phyloP scores from a whole-genome alignment of 2,888 invertebrate genomes.

The Drosophila cognata region DNA sequence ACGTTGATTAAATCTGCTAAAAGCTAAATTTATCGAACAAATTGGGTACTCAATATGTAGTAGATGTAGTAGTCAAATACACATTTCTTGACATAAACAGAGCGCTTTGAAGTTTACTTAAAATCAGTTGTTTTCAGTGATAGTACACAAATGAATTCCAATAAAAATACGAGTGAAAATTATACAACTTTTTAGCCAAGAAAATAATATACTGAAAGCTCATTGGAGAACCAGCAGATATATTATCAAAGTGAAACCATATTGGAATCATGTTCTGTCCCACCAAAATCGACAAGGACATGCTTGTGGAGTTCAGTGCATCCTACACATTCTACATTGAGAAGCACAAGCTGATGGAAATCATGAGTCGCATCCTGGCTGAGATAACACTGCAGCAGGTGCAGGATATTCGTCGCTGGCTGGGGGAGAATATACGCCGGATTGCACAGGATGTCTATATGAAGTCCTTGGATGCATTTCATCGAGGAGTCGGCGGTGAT shows the following conservation, averaged over 20 bases:
- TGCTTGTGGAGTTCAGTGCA: constrained; percentile 72
- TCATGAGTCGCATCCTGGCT: constrained; percentile 74
- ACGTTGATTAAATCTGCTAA: neutral
- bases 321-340: constrained; percentile 82
- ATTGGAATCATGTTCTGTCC: constrained; percentile 58
- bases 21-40: neutral
- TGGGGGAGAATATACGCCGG: constrained; percentile 70
- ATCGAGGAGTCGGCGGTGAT: constrained; percentile 47
- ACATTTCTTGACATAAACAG: neutral
- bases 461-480: constrained; percentile 63
- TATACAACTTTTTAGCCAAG: neutral
- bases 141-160: neutral
- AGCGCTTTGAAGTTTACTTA: neutral
- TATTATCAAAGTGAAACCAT: too few relatives aligned
- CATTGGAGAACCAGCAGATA: neutral
- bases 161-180: neutral
- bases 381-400: constrained; percentile 65
- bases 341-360: constrained; percentile 81
- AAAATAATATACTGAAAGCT: neutral
- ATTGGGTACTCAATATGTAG: neutral
- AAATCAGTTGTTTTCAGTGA: neutral
- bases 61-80: neutral
- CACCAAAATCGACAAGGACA: constrained; percentile 48
- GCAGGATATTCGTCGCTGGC: constrained; percentile 68
- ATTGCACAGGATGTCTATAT: constrained; percentile 74